phyloP scores from a whole-genome alignment of 2,888 invertebrate species.

The Prosopocoilus inquinatus region DNA sequence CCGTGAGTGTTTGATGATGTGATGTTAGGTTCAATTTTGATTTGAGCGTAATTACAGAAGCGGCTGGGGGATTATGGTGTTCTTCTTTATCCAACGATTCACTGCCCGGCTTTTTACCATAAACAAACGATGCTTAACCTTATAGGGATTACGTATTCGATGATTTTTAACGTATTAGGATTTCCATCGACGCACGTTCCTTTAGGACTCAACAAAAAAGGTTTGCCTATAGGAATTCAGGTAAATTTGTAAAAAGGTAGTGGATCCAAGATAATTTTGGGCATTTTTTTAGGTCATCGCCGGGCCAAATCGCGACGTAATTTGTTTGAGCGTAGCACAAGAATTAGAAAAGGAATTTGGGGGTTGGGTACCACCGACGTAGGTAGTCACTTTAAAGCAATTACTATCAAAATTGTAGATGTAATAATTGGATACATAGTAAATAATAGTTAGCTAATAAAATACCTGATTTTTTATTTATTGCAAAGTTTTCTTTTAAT shows the following conservation, averaged over 20 bases:
- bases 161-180: slow-evolving; percentile 69
- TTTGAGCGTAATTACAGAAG: slow-evolving; percentile 44
- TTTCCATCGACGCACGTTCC: slow-evolving; percentile 77
- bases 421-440: no score
- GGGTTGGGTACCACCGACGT: slow-evolving; percentile 20
- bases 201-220: slow-evolving; percentile 59
- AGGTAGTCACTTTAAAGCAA: neutral
- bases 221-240: slow-evolving; percentile 76
- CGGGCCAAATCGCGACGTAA: slow-evolving; percentile 10
- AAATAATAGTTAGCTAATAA: neutral
- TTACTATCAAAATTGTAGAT: neutral
- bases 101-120: slow-evolving; percentile 64
- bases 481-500: no score
- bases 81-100: slow-evolving; percentile 70
- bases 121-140: slow-evolving; percentile 59
- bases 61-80: slow-evolving; percentile 70
- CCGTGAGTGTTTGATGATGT: slow-evolving; percentile 40
- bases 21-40: no score
- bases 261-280: slow-evolving; percentile 20
- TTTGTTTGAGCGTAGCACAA: slow-evolving; percentile 15
- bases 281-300: slow-evolving; percentile 49
- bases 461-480: no score
- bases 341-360: slow-evolving; percentile 18
- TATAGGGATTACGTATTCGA: slow-evolving; percentile 62
- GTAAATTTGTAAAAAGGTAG: slow-evolving; percentile 45